A percentile compares a stretch with the other conserved stretches of the same genome.
These are phyloP conservation scores for Chromoteleia sp. DNA, from an alignment of 2,888 invertebrate species.

Conservation along the genomic window DNA sequence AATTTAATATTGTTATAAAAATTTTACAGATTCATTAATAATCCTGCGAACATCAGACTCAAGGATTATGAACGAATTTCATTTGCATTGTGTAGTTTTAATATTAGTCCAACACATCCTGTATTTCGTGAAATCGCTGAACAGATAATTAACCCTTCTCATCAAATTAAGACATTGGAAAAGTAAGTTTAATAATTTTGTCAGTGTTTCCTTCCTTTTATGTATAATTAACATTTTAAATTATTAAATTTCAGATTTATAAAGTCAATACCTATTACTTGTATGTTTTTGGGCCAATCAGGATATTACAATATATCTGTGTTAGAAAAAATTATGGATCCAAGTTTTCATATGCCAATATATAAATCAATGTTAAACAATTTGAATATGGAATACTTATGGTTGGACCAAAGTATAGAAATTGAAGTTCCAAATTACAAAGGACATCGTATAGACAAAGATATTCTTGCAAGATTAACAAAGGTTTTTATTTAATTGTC, in stretches of 20 bases:
- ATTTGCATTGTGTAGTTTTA: conserved; percentile 87
- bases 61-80: conserved; percentile 92
- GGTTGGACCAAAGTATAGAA: conserved; percentile 87
- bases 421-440: conserved; percentile 87
- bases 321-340: conserved; percentile 87
- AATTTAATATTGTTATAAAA: background rate
- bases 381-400: conserved; percentile 87
- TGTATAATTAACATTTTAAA: background rate
- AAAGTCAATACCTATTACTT: conserved; percentile 48
- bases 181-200: conserved; percentile 70
- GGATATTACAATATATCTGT: conserved; percentile 81
- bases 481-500: conserved; percentile 19
- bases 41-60: conserved; percentile 86
- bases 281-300: conserved; percentile 69
- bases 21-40: conserved; percentile 83
- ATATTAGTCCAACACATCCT: conserved; percentile 85
- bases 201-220: too few relatives aligned
- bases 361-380: conserved; percentile 85
- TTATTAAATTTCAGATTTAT: conserved; percentile 70
- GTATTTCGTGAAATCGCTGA: conserved; percentile 84
- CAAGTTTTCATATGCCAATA: conserved; percentile 86
- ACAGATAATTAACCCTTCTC: conserved; percentile 86
- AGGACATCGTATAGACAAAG: conserved; percentile 86
- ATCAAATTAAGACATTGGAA: conserved; percentile 86
- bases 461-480: conserved; percentile 61